Percentiles rank a stretch among this genome's conserved stretches.
Evolutionary conservation across 2,888 invertebrate genomes (phyloP).

Genomic region (Netelia virgata): DNA sequence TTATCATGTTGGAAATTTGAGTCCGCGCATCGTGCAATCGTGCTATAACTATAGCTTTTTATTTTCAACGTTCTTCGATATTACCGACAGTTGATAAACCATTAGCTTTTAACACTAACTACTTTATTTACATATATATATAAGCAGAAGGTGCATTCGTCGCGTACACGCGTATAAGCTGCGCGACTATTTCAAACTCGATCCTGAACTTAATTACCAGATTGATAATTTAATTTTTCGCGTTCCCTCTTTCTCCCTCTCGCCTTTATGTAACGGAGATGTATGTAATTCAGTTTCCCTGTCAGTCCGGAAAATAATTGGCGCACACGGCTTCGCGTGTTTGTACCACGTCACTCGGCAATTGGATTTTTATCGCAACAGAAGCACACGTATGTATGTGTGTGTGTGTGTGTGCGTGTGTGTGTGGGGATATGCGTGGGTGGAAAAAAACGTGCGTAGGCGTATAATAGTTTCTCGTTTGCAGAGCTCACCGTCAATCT

Average conservation of each 20-base stretch:
- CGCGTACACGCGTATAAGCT: neutral
- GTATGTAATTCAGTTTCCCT: conserved; percentile 18
- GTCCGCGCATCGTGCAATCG: neutral
- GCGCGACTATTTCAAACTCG: conserved; percentile 13
- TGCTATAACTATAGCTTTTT: neutral
- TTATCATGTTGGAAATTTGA: neutral
- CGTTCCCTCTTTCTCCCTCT: neutral
- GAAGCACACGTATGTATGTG: neutral
- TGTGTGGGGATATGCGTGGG: neutral
- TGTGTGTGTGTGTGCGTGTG: neutral
- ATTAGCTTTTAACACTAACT: neutral
- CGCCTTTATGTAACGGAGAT: neutral
- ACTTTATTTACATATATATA: neutral
- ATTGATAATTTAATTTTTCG: conserved; percentile 8
- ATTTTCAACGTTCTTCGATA: neutral
- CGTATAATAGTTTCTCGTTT: conserved; percentile 23
- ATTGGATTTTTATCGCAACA: conserved; percentile 42
- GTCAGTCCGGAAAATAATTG: conserved; percentile 28
- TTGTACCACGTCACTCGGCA: conserved; percentile 22
- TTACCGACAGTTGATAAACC: neutral
- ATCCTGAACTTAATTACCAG: neutral
- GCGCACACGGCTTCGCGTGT: conserved; percentile 31
- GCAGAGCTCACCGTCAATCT: conserved; percentile 32
- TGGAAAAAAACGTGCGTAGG: conserved; percentile 3
- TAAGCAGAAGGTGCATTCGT: neutral